Evolutionary conservation across 2,113 vertebrate species (phyloP), one percentile per base, ranked within the genome.

Genomic region (Camelus dromedarius): DNA sequence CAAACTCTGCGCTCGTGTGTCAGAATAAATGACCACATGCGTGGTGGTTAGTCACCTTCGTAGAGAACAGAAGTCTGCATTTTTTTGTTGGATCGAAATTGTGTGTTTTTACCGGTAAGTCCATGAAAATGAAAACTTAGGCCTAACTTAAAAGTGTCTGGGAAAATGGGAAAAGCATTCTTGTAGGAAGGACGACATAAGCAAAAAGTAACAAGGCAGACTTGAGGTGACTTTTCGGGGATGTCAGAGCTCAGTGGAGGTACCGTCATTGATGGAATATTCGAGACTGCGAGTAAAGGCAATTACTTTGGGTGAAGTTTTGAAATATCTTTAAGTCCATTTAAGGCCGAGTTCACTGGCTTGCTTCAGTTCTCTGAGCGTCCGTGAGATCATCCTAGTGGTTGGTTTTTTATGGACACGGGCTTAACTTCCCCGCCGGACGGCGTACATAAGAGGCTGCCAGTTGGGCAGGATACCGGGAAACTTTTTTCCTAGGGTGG

Each of bases 71-170:
- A 28, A 48, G 24, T 42, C 10, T 13, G 11, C 19, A 54, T 79
- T 86, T 42, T 91, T 93, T 75, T 22, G 69, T 93, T 69, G 26
- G 30, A 13, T 28, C 69, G 80, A 62, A 69, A 38, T 24, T 13
- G 2, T 38, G n/a, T 62, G 42, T 50, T 89, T 84, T 86, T 84
- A 66, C 46, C 13, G 60, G 73, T 62, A 54, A 73, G 64, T 88
- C 77, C 8, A 35, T 64, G 54, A n/a, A 89, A 64, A 28, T 22
- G 32, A 19, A 12, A 46, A 42, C 4, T 32, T 16, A n/a, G 32
- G 66, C 73, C 2, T 28, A 11, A 26, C 2, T 73, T 46, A 2
- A n/a, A 4, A 46, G 7, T 79, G 16, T n/a, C n/a, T 82, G 80
- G 54, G 46, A 1, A 86, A 67, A 38, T 82, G 80, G 54, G 46